phyloP scores from a whole-genome alignment of 2,113 vertebrate genomes.

The Lophius piscatorius region DNA sequence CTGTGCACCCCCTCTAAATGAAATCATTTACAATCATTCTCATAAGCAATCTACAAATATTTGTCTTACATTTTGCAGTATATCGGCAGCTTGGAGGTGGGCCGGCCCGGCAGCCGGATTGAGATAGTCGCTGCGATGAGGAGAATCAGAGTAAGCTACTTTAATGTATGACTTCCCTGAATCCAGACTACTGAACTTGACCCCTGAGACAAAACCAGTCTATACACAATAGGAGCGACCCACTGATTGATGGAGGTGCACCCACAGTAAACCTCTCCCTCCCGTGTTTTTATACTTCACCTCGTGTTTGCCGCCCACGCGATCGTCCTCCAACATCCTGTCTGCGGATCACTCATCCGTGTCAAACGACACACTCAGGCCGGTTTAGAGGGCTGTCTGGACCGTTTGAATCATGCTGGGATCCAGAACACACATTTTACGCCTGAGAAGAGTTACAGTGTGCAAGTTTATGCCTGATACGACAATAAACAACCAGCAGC shows the following conservation, averaged over 20 bases:
- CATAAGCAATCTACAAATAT: not conserved
- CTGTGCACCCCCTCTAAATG: no score
- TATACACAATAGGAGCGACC: not conserved
- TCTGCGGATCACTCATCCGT: conserved; percentile 20
- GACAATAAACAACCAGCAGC: no score
- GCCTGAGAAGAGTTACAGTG: conserved; percentile 2
- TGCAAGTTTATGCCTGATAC: conserved; percentile 17
- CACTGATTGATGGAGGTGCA: not conserved
- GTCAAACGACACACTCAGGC: conserved; percentile 22
- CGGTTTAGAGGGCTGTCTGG: conserved; percentile 47
- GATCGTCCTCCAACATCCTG: conserved; percentile 1
- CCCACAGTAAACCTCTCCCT: not conserved
- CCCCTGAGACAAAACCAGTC: conserved; percentile 1
- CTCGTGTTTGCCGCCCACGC: no score
- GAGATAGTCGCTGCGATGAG: conserved; percentile 98
- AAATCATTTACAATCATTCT: no score
- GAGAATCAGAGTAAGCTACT: conserved; percentile 90
- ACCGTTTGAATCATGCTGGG: conserved; percentile 30
- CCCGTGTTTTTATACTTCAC: no score
- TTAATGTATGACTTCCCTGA: conserved; percentile 1
- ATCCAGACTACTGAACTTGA: conserved; percentile 6
- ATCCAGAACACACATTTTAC: conserved; percentile 19
- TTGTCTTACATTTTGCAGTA: conserved; percentile 80
- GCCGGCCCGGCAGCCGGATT: conserved; percentile 92
- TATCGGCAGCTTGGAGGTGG: conserved; percentile 95